Evolutionary conservation across 2,888 invertebrate species (phyloP).

Genomic region (Cantharis lateralis): DNA sequence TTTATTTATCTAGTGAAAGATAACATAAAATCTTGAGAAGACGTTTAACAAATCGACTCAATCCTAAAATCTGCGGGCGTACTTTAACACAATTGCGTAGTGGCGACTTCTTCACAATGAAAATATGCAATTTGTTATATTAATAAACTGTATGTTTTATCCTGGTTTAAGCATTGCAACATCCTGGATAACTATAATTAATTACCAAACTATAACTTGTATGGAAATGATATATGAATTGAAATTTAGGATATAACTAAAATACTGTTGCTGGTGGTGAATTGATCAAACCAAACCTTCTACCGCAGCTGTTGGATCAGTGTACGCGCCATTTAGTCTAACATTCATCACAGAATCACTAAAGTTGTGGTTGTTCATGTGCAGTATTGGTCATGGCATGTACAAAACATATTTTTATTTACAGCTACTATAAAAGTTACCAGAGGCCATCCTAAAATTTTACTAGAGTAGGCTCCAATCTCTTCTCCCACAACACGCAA

Average conservation of each 20-base stretch:
- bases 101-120: conserved; percentile 8
- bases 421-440: conserved; percentile 43
- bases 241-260: conserved; percentile 25
- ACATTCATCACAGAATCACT: conserved; percentile 45
- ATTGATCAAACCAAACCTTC: conserved; percentile 45
- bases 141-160: not conserved
- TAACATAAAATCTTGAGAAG: conserved; percentile 11
- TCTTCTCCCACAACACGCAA: not conserved
- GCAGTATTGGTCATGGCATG: conserved; percentile 45
- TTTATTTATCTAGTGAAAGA: conserved; percentile 16
- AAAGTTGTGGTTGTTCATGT: conserved; percentile 43
- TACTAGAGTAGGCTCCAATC: not conserved
- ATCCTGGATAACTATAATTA: conserved; percentile 9
- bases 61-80: conserved; percentile 18
- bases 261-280: conserved; percentile 31
- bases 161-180: conserved; percentile 2
- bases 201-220: conserved; percentile 12
- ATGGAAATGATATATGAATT: conserved; percentile 30
- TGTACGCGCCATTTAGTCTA: conserved; percentile 43
- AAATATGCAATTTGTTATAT: conserved; percentile 15
- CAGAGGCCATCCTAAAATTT: conserved; percentile 15
- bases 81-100: conserved; percentile 18
- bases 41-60: conserved; percentile 14
- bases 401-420: conserved; percentile 46
- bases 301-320: conserved; percentile 44